phyloP scores from a whole-genome alignment of 1,140 invertebrate species.

The Acromyrmex echinatior region DNA sequence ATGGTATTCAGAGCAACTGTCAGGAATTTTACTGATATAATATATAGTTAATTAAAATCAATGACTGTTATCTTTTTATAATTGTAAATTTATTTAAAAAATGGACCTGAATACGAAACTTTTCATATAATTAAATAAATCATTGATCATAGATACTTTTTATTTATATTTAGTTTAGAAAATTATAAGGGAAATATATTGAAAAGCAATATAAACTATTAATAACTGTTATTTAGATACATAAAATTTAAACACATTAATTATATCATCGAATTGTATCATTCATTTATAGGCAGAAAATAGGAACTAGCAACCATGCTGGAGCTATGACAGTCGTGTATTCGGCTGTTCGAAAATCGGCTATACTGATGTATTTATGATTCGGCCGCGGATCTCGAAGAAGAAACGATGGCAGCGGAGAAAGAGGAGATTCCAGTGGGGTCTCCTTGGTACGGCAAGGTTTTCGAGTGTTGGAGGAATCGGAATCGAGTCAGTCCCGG shows the following conservation, averaged over 20 bases:
- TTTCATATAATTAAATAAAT: neutral
- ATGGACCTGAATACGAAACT: neutral
- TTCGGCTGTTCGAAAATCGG: neutral
- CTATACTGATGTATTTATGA: slow-evolving; percentile 55
- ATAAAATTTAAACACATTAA: neutral
- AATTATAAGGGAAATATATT: slow-evolving; percentile 13
- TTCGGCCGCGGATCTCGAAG: slow-evolving; percentile 39
- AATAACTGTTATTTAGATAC: neutral
- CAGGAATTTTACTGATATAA: neutral
- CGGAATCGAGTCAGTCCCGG: slow-evolving; percentile 81
- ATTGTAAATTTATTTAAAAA: neutral
- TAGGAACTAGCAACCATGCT: neutral
- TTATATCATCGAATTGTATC: neutral
- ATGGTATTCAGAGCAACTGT: neutral
- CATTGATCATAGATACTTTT: neutral
- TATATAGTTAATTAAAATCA: neutral
- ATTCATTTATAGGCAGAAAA: slow-evolving; percentile 6
- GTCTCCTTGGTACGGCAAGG: slow-evolving; percentile 80
- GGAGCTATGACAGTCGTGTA: neutral
- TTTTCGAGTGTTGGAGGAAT: slow-evolving; percentile 79
- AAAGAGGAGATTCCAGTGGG: slow-evolving; percentile 58
- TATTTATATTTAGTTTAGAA: neutral
- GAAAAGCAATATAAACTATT: neutral
- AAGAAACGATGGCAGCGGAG: slow-evolving; percentile 61
- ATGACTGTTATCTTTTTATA: neutral